Conservation (phyloP, 2,797 vertebrate species). For the Xenentodon cancila region DNA sequence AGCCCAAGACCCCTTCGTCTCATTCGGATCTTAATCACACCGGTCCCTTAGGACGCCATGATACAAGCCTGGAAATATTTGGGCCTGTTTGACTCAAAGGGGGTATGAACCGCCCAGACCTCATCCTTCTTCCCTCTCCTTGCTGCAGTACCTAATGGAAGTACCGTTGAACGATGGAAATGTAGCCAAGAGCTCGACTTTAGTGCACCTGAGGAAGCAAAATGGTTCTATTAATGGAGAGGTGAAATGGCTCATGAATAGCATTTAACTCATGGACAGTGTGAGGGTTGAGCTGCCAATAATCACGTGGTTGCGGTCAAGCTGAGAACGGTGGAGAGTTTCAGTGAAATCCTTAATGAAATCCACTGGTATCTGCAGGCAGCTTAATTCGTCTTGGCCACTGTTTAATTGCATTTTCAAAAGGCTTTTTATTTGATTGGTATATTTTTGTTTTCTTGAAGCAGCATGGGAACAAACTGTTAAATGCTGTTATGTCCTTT, state of each 20-base stretch:
- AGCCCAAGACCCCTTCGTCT: constrained; percentile 52
- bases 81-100: constrained; percentile 49
- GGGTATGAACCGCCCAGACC: constrained; percentile 39
- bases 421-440: constrained; percentile 66
- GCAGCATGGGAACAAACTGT: constrained; percentile 37
- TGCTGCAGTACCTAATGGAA: constrained; percentile 48
- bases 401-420: constrained; percentile 74
- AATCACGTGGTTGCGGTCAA: constrained; percentile 61
- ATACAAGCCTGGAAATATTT: constrained; percentile 63
- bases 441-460: constrained; percentile 59
- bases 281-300: constrained; percentile 56
- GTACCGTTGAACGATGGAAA: constrained; percentile 40
- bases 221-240: constrained; percentile 60
- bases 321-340: constrained; percentile 57
- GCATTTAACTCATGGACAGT: constrained; percentile 53
- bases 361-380: constrained; percentile 66
- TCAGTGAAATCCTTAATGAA: constrained; percentile 72
- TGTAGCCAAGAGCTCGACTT: constrained; percentile 55
- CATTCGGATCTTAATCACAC: constrained; percentile 69
- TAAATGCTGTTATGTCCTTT: constrained; percentile 38
- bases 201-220: constrained; percentile 51
- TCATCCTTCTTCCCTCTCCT: constrained; percentile 44
- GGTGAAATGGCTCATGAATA: constrained; percentile 64
- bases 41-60: constrained; percentile 45
- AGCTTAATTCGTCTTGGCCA: constrained; percentile 68